Evolutionary conservation across 2,113 vertebrate genomes (phyloP).

Genomic region (Antigone vipio): DNA sequence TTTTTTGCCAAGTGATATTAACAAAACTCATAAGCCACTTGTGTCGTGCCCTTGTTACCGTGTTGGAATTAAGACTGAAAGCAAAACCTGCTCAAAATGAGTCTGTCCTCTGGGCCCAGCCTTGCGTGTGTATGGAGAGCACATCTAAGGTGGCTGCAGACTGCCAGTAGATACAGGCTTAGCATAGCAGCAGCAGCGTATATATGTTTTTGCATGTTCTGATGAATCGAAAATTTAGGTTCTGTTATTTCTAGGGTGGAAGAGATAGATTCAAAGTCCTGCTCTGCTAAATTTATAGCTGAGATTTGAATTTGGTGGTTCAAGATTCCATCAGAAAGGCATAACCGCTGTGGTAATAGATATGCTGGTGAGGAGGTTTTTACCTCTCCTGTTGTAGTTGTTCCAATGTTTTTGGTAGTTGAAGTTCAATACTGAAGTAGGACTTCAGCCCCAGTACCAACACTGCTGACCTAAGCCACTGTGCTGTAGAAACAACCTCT

Average conservation of each 20-base stretch:
- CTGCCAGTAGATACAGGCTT: neutral
- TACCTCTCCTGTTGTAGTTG: neutral
- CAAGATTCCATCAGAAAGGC: neutral
- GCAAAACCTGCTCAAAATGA: neutral
- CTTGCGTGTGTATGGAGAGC: neutral
- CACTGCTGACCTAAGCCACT: neutral
- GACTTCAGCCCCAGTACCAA: neutral
- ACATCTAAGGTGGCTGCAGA: neutral
- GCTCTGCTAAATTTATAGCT: neutral
- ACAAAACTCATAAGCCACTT: neutral
- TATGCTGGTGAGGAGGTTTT: neutral
- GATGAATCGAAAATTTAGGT: neutral
- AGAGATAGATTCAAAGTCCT: neutral
- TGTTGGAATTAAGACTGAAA: neutral
- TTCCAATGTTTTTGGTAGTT: neutral
- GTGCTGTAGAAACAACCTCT: neutral
- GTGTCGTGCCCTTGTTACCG: neutral
- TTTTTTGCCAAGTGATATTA: neutral
- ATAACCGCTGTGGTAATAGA: neutral
- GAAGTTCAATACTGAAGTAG: neutral
- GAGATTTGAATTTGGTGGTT: neutral
- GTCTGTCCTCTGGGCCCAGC: neutral
- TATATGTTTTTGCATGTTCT: neutral
- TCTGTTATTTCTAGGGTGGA: neutral
- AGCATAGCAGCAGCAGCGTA: neutral